Evolutionary conservation across 2,797 vertebrate genomes (phyloP), one percentile per base, ranked within the genome.

Genomic region (Salarias fasciatus): DNA sequence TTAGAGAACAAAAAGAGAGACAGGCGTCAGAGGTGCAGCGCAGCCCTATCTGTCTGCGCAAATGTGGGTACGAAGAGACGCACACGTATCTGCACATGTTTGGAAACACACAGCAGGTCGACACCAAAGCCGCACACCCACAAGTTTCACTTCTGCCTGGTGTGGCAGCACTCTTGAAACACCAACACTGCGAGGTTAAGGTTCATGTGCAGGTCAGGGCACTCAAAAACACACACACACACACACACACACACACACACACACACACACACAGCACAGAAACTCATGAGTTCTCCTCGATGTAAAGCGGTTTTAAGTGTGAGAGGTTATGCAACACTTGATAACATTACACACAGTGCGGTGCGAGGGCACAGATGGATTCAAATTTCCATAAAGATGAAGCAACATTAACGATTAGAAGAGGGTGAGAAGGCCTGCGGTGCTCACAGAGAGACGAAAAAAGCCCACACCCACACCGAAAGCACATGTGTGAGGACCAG

Each of bases 131-230:
- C 89, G 68, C 90, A 91, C 87, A 86, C 80, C 85, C 88, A 90
- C 88, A 89, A 72, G 92, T 93, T 93, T 94, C 93, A 93, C 89
- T 94, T 94, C 92, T 93, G 90, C 89, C 80, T 92, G 64, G 87
- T 91, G 90, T 92, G 92, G 90, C 91, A 92, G 90, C 71, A 64
- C 65, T 87, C 83, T 85, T 81, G 81, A 87, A 89, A 92, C 86
- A 82, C 70, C 71, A 85, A 57, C 80, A 78, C 75, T 86, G 81
- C 6, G 6, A 85, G 87, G 87, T 91, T 72, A 90, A 64, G 84
- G 93, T 91, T 93, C 92, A 93, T 15, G 24, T 2, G 50, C 63
- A 86, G 92, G 92, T 91, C 91, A 90, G 36, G 78, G 60, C 75
- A 72, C 63, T 65, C 3, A 42, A 60, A 71, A 37, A 69, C 55